Conservation (phyloP, 2,888 invertebrate genomes). For the Drosophila pegasa region DNA sequence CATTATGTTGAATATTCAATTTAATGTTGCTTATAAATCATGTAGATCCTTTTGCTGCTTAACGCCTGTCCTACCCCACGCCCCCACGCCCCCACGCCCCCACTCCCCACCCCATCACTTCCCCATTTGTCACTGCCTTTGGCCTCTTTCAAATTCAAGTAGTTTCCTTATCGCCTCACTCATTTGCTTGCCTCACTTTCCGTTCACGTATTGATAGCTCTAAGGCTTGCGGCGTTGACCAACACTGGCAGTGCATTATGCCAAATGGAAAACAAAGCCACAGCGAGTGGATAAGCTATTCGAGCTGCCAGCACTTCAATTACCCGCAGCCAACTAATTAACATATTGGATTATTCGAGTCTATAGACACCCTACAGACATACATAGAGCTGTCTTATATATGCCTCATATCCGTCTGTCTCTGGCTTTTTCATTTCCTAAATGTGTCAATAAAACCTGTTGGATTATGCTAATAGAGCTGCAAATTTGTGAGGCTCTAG, state of each 20-base stretch:
- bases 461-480: conserved; percentile 5
- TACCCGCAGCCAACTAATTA: neutral
- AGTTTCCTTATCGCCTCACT: conserved; percentile 25
- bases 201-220: conserved; percentile 42
- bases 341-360: conserved; percentile 6
- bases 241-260: conserved; percentile 7
- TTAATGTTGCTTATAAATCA: conserved; percentile 78
- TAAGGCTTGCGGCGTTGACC: no score
- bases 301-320: conserved; percentile 3
- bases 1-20: conserved; percentile 79
- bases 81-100: no score
- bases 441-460: conserved; percentile 11
- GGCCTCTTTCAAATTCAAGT: conserved; percentile 39
- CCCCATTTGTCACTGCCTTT: conserved; percentile 26
- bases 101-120: neutral
- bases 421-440: conserved; percentile 8
- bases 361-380: no score
- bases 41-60: conserved; percentile 65
- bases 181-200: conserved; percentile 19
- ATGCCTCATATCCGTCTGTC: no score
- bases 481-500: neutral
- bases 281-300: neutral
- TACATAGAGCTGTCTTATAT: no score
- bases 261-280: conserved; percentile 4
- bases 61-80: no score